Evolutionary conservation across 2,113 vertebrate species (phyloP), one percentile per base, ranked within the genome.

Genomic region (Lontra canadensis): DNA sequence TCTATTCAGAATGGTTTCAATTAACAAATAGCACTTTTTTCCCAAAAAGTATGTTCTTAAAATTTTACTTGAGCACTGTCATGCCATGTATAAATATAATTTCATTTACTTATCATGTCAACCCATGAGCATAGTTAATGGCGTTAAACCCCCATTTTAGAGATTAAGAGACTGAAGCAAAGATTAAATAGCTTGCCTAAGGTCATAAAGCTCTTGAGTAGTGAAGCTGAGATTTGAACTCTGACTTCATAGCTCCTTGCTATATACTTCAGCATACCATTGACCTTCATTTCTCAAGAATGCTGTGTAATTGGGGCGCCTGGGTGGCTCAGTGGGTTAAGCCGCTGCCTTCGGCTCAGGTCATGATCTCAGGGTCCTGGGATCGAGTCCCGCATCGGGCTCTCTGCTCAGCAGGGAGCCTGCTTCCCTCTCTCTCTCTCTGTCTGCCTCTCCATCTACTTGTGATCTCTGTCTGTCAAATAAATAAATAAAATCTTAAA

Each of bases 171-270:
- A 87, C 61, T 44, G 36, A 88, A 44, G 11, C 67, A 89, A 67
- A 81, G 47, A 63, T 92, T 84, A 73, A 95, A 67, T n/a, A 88
- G 84, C n/a, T 90, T 90, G 21, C 42, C 55, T 15, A 49, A 31
- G 44, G 17, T 94, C 69, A 39, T 88, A 36, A 83, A 89, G 36
- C n/a, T 94, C 52, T 87, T 61, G 52, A 81, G 20, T 61, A 26
- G 10, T 47, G 11, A 92, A 78, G 34, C 52, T 81, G 71, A 96
- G 74, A 71, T 90, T 95, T 98, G 80, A 95, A 94, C 69, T 81
- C 26, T 67, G 17, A 79, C 39, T 86, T 92, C 81, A 82, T 1
- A 96, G 49, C 11, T 61, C 14, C 29, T 73, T 80, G 6, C 47
- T 86, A 0, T 87, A 87, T 52, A 21, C 23, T 52, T 93, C 12